Conservation (phyloP, 92 coral and sea anemone species). For the Metridium senile region DNA sequence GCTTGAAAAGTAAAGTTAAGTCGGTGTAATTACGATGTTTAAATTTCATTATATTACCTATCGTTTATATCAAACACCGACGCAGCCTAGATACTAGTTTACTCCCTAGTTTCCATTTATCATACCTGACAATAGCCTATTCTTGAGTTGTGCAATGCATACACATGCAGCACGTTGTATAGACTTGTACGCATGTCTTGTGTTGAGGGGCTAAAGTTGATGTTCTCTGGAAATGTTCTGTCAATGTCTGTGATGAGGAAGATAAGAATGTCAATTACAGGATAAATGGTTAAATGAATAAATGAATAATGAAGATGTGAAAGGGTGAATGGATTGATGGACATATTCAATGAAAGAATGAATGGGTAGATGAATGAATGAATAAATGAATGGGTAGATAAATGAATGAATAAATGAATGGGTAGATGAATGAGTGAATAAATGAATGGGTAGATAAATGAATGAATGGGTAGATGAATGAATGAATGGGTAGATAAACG, state of each 20-base stretch:
- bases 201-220: constrained; percentile 64
- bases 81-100: background rate
- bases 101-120: background rate
- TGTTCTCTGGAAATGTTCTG: constrained; percentile 95
- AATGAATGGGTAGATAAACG: too few relatives aligned
- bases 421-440: background rate
- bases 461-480: background rate
- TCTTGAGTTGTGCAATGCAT: constrained; percentile 87
- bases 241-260: constrained; percentile 64
- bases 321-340: background rate
- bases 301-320: background rate
- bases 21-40: too few relatives aligned
- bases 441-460: background rate
- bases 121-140: constrained; percentile 62
- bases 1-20: too few relatives aligned
- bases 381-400: background rate
- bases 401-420: constrained; percentile 4
- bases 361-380: background rate
- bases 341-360: background rate
- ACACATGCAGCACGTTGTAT: constrained; percentile 85
- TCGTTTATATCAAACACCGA: background rate
- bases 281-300: background rate
- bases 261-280: background rate
- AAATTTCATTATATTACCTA: background rate
- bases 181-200: constrained; percentile 63